Base-by-base conservation (phyloP, 2,797 vertebrate genomes). In the Calcarius lapponicus region DNA sequence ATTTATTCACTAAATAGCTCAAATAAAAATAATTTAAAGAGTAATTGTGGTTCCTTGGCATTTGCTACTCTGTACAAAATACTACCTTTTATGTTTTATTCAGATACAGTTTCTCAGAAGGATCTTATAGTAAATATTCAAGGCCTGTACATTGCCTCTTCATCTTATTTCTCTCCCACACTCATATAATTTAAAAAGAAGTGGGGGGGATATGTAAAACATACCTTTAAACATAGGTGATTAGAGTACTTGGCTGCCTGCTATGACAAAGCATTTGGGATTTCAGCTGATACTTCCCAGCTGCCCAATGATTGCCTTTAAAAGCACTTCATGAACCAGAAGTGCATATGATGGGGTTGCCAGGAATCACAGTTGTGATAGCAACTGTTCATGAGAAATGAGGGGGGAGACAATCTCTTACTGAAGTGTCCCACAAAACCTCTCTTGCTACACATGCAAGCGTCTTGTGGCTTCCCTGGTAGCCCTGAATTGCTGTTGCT, bases 181-280 rank as follows among this genome's bases (percentile, higher is more conserved):
- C 11, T 57, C 36, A 18, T n/a, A 26, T 24, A 34, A 66, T 75
- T 50, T 50, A 48, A 57, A 58, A 78, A 78, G 34, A 42, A 29
- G 11, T 6, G 1, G 1, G 12, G 2, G 5, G 0, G 6, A 36
- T 85, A 22, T 42, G 4, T 85, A 43, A 71, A 75, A 66, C 1
- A 10, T 58, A 28, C 29, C 13, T 78, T 88, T 67, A 60, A 88
- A 43, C 17, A 19, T 2, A 75, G 40, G 10, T 76, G 17, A 22
- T 42, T 31, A 15, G 34, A n/a, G 16, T 75, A 43, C 17, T 64
- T 60, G 47, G 13, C 48, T 70, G 45, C 22, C 36, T 62, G 43
- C 50, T 88, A 1, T 61, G 53, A 36, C 42, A 43, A 25, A 54
- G 10, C 26, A 13, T 1, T 1, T 40, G 64, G 45, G 53, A 56